phyloP scores from a whole-genome alignment of 1,140 invertebrate genomes.

The Halesus radiatus region DNA sequence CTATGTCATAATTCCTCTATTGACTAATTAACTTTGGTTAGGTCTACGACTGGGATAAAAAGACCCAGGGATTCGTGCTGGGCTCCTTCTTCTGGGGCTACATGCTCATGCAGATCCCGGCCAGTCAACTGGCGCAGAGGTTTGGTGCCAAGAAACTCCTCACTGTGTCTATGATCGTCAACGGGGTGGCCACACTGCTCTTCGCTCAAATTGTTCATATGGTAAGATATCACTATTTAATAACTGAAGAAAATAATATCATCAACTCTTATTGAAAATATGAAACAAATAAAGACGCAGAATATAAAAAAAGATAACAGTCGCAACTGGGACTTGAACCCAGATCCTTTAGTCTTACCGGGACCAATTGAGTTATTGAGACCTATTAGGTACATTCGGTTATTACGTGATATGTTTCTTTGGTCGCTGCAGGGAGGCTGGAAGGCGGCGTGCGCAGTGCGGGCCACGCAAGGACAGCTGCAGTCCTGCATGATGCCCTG shows the following conservation, averaged over 20 bases:
- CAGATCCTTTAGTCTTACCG: no score
- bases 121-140: constrained; percentile 42
- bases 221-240: constrained; percentile 6
- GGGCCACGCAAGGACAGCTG: constrained; percentile 72
- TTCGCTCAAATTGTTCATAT: constrained; percentile 41
- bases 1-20: no score
- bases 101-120: constrained; percentile 48
- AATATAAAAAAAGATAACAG: no score
- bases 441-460: constrained; percentile 40
- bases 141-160: constrained; percentile 49
- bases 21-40: constrained; percentile 36
- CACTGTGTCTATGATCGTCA: constrained; percentile 34
- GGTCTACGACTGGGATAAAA: constrained; percentile 53
- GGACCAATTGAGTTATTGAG: no score
- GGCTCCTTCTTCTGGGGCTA: constrained; percentile 54
- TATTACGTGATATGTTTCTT: no score
- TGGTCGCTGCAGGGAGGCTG: constrained; percentile 47
- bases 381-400: no score
- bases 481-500: constrained; percentile 86
- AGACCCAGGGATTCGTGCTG: constrained; percentile 50
- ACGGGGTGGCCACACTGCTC: constrained; percentile 34
- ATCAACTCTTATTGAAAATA: no score
- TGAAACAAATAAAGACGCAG: no score
- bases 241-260: no score
- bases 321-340: no score